Evolutionary conservation across 1,140 invertebrate species (phyloP), one percentile per base, ranked within the genome.

Genomic region (Ptiloglossa arizonensis): DNA sequence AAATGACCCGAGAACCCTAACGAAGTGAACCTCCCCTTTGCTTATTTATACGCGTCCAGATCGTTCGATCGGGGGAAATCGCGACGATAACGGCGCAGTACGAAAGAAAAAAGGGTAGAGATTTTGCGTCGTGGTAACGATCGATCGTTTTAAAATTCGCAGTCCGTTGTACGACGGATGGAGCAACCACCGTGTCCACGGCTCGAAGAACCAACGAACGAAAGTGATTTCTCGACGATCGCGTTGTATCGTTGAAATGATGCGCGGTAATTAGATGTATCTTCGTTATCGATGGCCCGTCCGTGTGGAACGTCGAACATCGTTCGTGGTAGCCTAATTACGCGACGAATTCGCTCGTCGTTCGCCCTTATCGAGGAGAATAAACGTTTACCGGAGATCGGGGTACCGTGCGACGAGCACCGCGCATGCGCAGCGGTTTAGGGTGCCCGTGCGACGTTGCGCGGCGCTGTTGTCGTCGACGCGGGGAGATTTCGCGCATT

Each of bases 351-450:
- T 32, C 41, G 57, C 22, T 9, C 22, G 38, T 13, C 17, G 38
- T n/a, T 50, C 29, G 38, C 44, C 17, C 44, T 35, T 72, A 50
- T 63, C 57, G 57, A n/a, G 27, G 11, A 63, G 24, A 1, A 5
- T 15, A 72, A 72, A 72, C n/a, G 27, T 72, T 60, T 72, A 22
- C 38, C 1, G 13, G 13, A 19, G 38, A 59, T 59, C 24, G 50
- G 32, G 17, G 22, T 0, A 29, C 62, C 50, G n/a, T 62, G 62
- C 19, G 29, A 72, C 32, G 17, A 22, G 22, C 27, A 24, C 17
- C 15, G 8, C n/a, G n/a, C n/a, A n/a, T n/a, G n/a, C n/a, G n/a
- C n/a, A n/a, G n/a, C n/a, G n/a, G n/a, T n/a, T n/a, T 35, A 50
- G n/a, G 22, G 15, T 22, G 13, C n/a, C 13, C 41, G 41, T 19